A percentile compares a stretch with the other conserved stretches of the same genome.
phyloP scores from a whole-genome alignment of 2,888 invertebrate genomes.

The Limnephilus rhombicus region DNA sequence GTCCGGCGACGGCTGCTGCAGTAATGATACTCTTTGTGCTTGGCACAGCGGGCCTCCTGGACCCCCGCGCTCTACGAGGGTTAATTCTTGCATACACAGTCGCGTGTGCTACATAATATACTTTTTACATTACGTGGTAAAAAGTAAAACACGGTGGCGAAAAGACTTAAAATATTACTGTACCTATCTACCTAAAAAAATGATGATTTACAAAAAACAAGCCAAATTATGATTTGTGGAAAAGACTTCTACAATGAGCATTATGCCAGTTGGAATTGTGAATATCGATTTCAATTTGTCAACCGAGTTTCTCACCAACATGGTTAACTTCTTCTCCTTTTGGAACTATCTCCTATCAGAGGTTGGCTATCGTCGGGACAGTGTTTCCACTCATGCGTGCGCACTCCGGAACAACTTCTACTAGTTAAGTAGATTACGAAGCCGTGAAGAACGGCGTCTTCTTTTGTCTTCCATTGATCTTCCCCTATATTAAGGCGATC shows the following conservation, averaged over 20 bases:
- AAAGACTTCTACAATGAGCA: not conserved
- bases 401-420: no score
- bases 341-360: no score
- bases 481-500: no score
- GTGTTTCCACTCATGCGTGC: no score
- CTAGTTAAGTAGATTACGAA: no score
- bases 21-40: constrained; percentile 56
- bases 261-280: not conserved
- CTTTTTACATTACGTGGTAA: not conserved
- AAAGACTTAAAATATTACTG: not conserved
- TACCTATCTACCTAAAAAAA: not conserved
- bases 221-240: no score
- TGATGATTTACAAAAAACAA: not conserved
- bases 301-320: no score
- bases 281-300: no score
- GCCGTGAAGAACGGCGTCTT: no score
- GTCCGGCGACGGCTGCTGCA: constrained; percentile 29
- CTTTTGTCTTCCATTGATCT: no score
- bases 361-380: no score
- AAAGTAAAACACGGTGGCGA: not conserved
- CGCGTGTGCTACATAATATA: not conserved
- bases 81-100: not conserved
- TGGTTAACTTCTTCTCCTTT: no score
- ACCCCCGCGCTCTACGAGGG: not conserved
- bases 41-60: constrained; percentile 39